A percentile compares a stretch with the other conserved stretches of the same genome.
These are phyloP conservation scores for Sthenelais limicola DNA, from an alignment of 2,888 invertebrate species.

Conservation along the genomic window DNA sequence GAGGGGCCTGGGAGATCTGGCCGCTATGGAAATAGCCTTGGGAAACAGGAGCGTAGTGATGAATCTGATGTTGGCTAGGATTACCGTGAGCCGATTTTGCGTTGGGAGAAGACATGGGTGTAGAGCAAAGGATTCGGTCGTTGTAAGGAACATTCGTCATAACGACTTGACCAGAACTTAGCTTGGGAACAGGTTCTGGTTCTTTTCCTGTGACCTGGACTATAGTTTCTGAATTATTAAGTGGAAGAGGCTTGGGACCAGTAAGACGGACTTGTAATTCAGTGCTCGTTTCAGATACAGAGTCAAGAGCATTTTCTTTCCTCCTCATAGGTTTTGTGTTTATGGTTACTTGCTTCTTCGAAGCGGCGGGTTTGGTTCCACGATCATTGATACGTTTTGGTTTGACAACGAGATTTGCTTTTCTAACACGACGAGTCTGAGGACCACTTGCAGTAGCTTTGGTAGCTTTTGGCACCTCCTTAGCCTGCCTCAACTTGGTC, in stretches of 20 bases:
- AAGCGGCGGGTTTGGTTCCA: background rate
- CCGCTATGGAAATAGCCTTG: too few species aligned
- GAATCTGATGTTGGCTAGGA: too few species aligned
- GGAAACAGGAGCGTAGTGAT: too few species aligned
- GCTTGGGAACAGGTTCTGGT: background rate
- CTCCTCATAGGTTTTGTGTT: background rate
- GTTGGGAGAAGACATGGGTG: conserved; percentile 21
- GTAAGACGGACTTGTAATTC: conserved; percentile 21
- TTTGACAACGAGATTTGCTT: too few species aligned
- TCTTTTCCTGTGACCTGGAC: background rate
- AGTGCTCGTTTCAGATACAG: conserved; percentile 30
- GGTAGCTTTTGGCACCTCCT: too few species aligned
- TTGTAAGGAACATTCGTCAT: conserved; percentile 25
- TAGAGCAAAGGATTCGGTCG: conserved; percentile 12
- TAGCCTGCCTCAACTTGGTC: too few species aligned
- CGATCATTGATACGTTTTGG: too few species aligned
- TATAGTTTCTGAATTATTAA: conserved; percentile 24
- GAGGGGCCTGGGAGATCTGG: too few species aligned
- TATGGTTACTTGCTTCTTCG: conserved; percentile 1
- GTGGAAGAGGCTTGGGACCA: conserved; percentile 20
- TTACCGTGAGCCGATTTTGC: too few species aligned
- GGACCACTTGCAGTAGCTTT: too few species aligned
- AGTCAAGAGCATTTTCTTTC: conserved; percentile 20
- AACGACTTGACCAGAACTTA: conserved; percentile 9
- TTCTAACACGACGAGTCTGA: too few species aligned